Evolutionary conservation across 2,113 vertebrate genomes (phyloP), one percentile per base, ranked within the genome.

Genomic region (Misgurnus mizolepis): DNA sequence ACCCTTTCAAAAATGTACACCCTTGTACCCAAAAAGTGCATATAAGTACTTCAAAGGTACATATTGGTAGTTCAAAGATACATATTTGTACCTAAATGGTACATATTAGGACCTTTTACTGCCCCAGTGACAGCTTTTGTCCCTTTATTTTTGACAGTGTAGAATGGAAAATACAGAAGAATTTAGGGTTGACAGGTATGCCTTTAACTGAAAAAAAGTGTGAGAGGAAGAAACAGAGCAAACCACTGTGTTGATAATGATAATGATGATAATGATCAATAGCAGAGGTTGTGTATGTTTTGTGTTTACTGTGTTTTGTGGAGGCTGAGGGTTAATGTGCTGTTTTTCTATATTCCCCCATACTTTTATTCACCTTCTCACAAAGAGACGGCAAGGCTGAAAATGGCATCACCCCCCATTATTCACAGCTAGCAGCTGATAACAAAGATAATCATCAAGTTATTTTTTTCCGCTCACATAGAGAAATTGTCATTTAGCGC

Each of bases 381-480:
- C 56, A 72, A 27, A 27, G 53, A 58, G 41, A 39, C 74, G 69
- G 79, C 50, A 58, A 73, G 40, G 61, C 14, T 49, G 43, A 27
- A 78, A 79, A 79, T 76, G 27, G 69, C 61, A 66, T 60, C 71
- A 61, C 40, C 47, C 34, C 58, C 7, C 43, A 76, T 74, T 74
- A 62, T 56, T 78, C 45, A 68, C 61, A 85, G 34, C 45, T 55
- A 80, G 79, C 65, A 78, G 72, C 47, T 70, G 68, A 73, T 81
- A 43, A 77, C 74, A 76, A 80, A 83, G 62, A 80, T 80, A 82
- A 82, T 80, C 39, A 79, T 43, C 67, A n/a, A 70, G 49, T 81
- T 40, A 65, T 70, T 65, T 73, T 55, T 56, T 58, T 34, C 60
- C 75, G 27, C 69, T 75, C 50, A 12, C 47, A 22, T 18, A 61